Conservation (phyloP, 2,888 invertebrate species). For the Conomelus anceps region DNA sequence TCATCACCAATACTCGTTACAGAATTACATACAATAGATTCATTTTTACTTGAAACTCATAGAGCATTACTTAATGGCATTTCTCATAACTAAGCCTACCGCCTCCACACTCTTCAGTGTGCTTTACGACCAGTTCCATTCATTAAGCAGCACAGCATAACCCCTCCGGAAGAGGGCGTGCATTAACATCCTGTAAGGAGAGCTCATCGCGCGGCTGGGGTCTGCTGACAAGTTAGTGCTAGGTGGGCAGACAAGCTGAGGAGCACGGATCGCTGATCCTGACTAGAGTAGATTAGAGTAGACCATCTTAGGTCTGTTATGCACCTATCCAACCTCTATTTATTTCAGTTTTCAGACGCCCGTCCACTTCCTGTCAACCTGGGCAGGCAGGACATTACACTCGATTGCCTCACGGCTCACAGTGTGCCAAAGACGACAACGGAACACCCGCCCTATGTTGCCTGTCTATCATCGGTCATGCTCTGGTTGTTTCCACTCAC, state of each 20-base stretch:
- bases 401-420: no score
- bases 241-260: neutral
- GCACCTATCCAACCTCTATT: neutral
- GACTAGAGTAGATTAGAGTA: neutral
- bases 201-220: no score
- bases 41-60: no score
- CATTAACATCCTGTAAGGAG: no score
- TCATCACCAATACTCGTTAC: no score
- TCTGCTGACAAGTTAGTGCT: no score
- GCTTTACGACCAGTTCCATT: neutral
- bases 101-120: neutral
- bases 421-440: no score
- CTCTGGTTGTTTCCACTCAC: neutral
- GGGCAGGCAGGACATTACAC: neutral
- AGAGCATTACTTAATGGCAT: no score
- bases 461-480: neutral
- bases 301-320: neutral
- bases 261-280: neutral
- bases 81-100: no score
- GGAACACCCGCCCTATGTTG: neutral
- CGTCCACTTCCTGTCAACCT: neutral
- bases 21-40: no score
- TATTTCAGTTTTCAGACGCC: neutral
- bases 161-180: neutral
- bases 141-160: neutral